Percentiles rank a stretch among this genome's conserved stretches.
Conservation (phyloP, 2,888 invertebrate genomes). For the Metopia argyrocephala region DNA sequence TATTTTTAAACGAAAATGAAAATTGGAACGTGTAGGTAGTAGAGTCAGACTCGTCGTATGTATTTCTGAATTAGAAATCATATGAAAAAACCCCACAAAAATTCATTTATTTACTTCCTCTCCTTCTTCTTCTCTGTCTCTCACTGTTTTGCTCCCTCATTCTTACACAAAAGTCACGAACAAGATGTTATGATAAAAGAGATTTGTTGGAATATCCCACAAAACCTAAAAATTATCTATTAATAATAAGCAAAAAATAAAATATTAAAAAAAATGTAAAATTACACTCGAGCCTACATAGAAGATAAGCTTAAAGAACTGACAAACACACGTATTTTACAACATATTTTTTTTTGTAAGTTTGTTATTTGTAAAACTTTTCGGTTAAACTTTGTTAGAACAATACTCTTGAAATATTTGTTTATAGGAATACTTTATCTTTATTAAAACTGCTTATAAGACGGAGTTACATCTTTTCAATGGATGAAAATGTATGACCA, state of each 20-base stretch:
- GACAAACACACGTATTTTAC: too few species aligned
- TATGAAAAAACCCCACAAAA: background rate
- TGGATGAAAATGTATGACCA: too few species aligned
- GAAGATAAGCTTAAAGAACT: background rate
- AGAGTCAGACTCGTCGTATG: background rate
- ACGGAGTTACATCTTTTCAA: too few species aligned
- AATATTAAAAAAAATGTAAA: background rate
- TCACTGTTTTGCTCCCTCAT: background rate
- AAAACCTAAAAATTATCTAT: background rate
- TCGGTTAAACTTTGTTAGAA: too few species aligned
- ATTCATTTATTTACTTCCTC: too few species aligned
- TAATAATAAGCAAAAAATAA: background rate
- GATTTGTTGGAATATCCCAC: background rate
- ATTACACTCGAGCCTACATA: background rate
- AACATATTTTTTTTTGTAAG: too few species aligned
- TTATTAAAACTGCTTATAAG: too few species aligned
- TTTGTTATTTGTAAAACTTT: too few species aligned
- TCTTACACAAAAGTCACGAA: background rate
- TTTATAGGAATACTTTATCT: too few species aligned
- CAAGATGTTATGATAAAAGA: background rate
- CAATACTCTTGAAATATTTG: too few species aligned
- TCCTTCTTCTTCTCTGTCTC: too few species aligned
- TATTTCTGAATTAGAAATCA: background rate
- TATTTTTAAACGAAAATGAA: constrained; percentile 4
- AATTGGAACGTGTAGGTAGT: too few species aligned